These are phyloP conservation scores for Standfussiana lucernea DNA, from an alignment of 2,888 invertebrate species.

Conservation along the genomic window DNA sequence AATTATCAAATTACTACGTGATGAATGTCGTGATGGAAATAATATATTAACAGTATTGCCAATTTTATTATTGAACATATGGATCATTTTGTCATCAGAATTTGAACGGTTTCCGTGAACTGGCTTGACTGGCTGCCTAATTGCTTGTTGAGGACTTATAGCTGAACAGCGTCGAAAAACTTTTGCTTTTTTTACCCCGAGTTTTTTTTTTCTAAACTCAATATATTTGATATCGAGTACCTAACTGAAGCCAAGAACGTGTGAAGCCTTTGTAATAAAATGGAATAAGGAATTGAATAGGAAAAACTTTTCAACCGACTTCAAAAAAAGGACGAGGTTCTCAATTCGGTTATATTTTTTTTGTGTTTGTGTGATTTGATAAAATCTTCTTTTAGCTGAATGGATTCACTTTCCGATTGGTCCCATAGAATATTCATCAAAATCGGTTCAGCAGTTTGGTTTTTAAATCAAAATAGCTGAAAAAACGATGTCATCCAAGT, in stretches of 20 bases:
- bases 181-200: background rate
- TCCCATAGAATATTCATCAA: too few species aligned
- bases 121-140: background rate
- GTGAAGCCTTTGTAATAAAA: background rate
- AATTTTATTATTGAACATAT: conserved; percentile 8
- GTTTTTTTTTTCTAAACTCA: too few species aligned
- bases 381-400: too few species aligned
- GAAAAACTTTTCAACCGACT: too few species aligned
- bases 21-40: conserved; percentile 25
- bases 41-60: conserved; percentile 11
- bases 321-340: too few species aligned
- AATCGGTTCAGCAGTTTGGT: too few species aligned
- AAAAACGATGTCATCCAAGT: too few species aligned
- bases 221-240: background rate
- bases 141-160: background rate
- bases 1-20: conserved; percentile 25
- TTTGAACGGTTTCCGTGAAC: background rate
- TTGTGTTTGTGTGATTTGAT: too few species aligned
- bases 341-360: too few species aligned
- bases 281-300: too few species aligned
- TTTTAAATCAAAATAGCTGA: too few species aligned
- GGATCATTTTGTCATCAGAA: background rate
- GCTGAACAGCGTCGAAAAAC: background rate
- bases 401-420: too few species aligned
- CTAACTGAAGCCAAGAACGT: background rate